Evolutionary conservation across 2,888 invertebrate species (phyloP), one percentile per base, ranked within the genome.

Genomic region (Ligdia adustata): DNA sequence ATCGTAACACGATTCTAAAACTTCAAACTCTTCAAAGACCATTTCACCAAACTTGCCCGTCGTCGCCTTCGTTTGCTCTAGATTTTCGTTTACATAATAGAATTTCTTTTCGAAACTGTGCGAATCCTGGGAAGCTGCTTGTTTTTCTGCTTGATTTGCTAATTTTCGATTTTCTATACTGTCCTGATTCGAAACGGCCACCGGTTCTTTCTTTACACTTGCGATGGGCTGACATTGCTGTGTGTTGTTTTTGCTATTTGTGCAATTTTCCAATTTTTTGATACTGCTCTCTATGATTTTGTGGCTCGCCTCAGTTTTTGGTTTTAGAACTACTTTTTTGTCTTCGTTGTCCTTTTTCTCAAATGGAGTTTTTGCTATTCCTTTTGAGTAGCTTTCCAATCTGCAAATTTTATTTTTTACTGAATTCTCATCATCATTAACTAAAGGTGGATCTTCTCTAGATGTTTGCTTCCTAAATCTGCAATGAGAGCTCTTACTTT

Each of bases 21-120:
- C 93, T 84, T 95, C 94, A 61, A 94, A 95, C 65, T 94, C 94
- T 81, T 96, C 96, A 63, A 96, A 96, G 62, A 96, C 96, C 93
- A 96, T 96, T 64, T 96, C 96, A 28, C 95, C 94, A 62, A 94
- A 94, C 73, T 94, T 94, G 56, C 92, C 92, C 6, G 91, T 88
- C 24, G 81, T 75, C 3, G 72, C 66, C 59, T 92, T 93, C 66
- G 91, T 91, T 68, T 92, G 91, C 46, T 91, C 91, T 53, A 77
- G 57, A 50, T 87, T 91, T 44, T 92, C 92, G 66, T 93, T 93
- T 31, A 93, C 91, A 53, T 93, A 92, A 56, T 93, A 92, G 63
- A 91, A 92, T 60, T 92, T 92, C 60, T 92, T 92, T 60, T 92
- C 92, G 42, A 89, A 89, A 48, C 68, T 81, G 26, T 84, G 75